phyloP scores from a whole-genome alignment of 2,888 invertebrate genomes.

The Drosophila imparisetae region DNA sequence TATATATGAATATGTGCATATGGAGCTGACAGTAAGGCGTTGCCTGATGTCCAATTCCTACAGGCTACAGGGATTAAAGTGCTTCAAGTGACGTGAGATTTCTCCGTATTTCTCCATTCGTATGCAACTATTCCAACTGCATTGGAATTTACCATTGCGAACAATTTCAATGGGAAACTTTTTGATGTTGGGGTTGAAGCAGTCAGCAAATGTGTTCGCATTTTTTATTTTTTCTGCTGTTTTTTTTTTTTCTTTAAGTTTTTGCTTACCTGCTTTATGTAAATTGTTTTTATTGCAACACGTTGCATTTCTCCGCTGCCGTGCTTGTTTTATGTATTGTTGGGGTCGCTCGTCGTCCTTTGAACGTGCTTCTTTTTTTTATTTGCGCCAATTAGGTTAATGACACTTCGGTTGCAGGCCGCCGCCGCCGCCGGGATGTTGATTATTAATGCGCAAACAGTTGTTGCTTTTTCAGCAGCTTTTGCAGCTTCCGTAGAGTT shows the following conservation, averaged over 20 bases:
- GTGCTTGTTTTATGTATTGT: constrained; percentile 38
- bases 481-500: constrained; percentile 29
- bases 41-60: constrained; percentile 19
- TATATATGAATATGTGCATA: constrained; percentile 14
- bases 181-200: constrained; percentile 6
- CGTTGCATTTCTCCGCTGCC: constrained; percentile 65
- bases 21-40: constrained; percentile 19
- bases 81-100: constrained; percentile 34
- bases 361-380: constrained; percentile 27
- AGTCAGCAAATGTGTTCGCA: constrained; percentile 31
- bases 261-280: constrained; percentile 73
- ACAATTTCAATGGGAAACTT: constrained; percentile 15
- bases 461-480: constrained; percentile 42
- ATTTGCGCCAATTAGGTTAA: constrained; percentile 75
- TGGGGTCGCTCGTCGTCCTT: constrained; percentile 28
- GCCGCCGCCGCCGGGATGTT: constrained; percentile 29
- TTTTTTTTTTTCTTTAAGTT: constrained; percentile 19
- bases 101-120: constrained; percentile 28
- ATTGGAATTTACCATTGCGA: constrained; percentile 64
- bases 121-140: constrained; percentile 58
- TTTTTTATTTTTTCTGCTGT: constrained; percentile 20
- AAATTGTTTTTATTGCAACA: constrained; percentile 79
- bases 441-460: constrained; percentile 66
- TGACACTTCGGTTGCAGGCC: constrained; percentile 69
- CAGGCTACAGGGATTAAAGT: constrained; percentile 26